Evolutionary conservation across 92 coral and sea anemone genomes (phyloP), one percentile per base, ranked within the genome.

Genomic region (Bergia sp.): DNA sequence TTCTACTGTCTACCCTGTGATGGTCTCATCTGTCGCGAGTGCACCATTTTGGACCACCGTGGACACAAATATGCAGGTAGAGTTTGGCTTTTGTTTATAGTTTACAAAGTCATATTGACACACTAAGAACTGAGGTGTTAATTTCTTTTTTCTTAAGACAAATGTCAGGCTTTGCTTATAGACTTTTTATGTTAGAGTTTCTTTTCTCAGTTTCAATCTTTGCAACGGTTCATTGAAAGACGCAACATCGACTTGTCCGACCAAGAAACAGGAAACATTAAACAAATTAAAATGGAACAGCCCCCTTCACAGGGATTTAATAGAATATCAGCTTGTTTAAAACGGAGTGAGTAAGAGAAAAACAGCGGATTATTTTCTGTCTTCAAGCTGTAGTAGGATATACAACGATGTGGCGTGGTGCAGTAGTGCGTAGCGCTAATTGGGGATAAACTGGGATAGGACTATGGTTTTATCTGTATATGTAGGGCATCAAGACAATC

Each of bases 11-110:
- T 90, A 0, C 96, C 96, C 39, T 95, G 98, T 37, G 98, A 95
- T 36, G 65, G 96, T 23, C 85, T 95, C 57, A 95, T 95, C 80
- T 95, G 98, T 82, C 96, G 98, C 4, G 98, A 95, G 88, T 95
- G 98, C 73, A 95, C 98, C 7, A 95, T 95, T 76, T 86, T 95
- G 86, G 93, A 95, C 79, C 98, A 95, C 45, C 94, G 98, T 12
- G 98, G 98, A 49, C 98, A 95, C 37, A 95, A 93, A 87, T 95
- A 95, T 37, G 92, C 98, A 78, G 98, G 98, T 95, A 90, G 61
- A 92, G 16, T 40, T 5, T 23, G 20, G 21, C 9, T 53, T 80
- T 55, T 72, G 44, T 76, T 76, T 43, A 76, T 18, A 40, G 29
- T 61, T 61, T 61, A 61, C 53, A 38, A 12, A 76, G 53, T 41